A percentile compares a stretch with the other conserved stretches of the same genome.
Evolutionary conservation across 2,888 invertebrate genomes (phyloP).

Genomic region (Parnassius glacialis): DNA sequence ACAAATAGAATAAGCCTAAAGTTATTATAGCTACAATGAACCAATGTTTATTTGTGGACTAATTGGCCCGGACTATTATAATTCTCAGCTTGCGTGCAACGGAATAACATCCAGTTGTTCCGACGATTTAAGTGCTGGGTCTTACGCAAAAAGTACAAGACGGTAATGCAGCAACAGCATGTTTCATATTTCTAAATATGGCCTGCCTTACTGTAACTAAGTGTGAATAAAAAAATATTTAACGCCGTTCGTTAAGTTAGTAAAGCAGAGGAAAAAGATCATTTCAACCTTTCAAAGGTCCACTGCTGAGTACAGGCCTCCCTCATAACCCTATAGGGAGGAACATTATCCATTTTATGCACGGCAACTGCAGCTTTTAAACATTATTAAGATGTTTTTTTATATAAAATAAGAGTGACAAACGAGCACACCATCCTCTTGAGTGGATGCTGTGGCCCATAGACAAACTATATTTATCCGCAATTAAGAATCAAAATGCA

Average conservation of each 20-base stretch:
- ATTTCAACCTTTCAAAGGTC: neutral
- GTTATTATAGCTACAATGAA: constrained; percentile 20
- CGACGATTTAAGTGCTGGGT: constrained; percentile 19
- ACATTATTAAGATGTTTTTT: no score
- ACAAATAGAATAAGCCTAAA: neutral
- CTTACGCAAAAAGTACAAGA: constrained; percentile 20
- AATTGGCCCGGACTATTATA: constrained; percentile 26
- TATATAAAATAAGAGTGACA: no score
- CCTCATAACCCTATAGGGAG: no score
- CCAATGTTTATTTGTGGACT: constrained; percentile 26
- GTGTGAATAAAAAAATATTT: constrained; percentile 13
- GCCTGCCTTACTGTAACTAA: constrained; percentile 12
- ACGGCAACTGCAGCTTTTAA: no score
- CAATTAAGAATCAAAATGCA: no score
- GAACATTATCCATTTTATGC: no score
- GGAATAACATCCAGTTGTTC: constrained; percentile 24
- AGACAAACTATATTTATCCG: no score
- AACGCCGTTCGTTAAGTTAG: constrained; percentile 3
- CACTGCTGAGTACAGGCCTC: no score
- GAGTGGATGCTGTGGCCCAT: no score
- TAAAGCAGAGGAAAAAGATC: constrained; percentile 9
- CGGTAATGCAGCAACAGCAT: constrained; percentile 1
- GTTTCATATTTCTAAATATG: constrained; percentile 22
- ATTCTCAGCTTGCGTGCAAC: constrained; percentile 25
- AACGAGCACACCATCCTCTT: no score